phyloP scores from a whole-genome alignment of 2,797 vertebrate species.

The Yasuhikotakia modesta region DNA sequence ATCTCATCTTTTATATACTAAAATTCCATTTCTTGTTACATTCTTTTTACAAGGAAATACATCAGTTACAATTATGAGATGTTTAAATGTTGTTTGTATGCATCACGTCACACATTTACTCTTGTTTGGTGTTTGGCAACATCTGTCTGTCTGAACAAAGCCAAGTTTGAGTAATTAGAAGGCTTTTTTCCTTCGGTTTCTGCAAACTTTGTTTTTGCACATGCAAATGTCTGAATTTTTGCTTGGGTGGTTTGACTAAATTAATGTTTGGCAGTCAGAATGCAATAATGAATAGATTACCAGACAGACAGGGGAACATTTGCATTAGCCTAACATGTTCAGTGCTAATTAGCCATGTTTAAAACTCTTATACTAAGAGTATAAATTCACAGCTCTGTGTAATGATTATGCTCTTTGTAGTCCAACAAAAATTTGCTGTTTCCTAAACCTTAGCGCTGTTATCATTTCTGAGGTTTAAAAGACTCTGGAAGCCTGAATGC shows the following conservation, averaged over 20 bases:
- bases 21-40: no score
- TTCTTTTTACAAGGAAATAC: no score
- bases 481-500: no score
- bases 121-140: slow-evolving; percentile 9
- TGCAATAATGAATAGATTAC: slow-evolving; percentile 22
- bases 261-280: slow-evolving; percentile 25
- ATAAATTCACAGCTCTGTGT: slow-evolving; percentile 1
- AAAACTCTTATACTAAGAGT: background rate
- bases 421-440: background rate
- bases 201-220: no score
- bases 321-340: slow-evolving; percentile 18
- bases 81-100: slow-evolving; percentile 6
- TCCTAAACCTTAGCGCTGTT: rapidly evolving
- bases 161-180: slow-evolving; percentile 23
- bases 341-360: slow-evolving; percentile 13
- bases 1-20: no score
- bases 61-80: slow-evolving; percentile 8
- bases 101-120: slow-evolving; percentile 1
- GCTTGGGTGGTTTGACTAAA: slow-evolving; percentile 16
- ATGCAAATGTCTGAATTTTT: background rate
- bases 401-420: background rate
- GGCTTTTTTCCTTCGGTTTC: slow-evolving; percentile 37
- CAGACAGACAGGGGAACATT: slow-evolving; percentile 17
- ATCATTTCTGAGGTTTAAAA: background rate
- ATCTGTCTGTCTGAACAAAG: slow-evolving; percentile 1